Base-by-base conservation (phyloP, 2,888 invertebrate species). In the Chaitophorus viminalis region DNA sequence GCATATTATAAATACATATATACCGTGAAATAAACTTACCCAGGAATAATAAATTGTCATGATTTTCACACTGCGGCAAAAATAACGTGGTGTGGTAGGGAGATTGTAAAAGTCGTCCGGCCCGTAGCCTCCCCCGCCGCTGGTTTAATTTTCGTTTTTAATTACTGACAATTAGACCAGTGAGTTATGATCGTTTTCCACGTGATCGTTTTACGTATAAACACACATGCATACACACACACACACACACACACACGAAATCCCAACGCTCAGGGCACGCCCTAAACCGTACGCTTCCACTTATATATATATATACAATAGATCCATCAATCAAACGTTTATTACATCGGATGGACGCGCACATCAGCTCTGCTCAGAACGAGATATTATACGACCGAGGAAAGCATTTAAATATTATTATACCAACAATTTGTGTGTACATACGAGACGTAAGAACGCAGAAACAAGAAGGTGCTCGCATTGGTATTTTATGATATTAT, bases 131-230 rank as follows among this genome's bases (percentile, higher is more conserved):
- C 11, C 29, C 39, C 6, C 8, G 25, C 33, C 2, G 36, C 6
- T 9, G n/a, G 25, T 39, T 68, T 29, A 6, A 31, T 82, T 60
- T 82, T 36, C 1, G n/a, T 74, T 36, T 76, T 77, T 78, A 72
- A 78, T 78, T 54, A 54, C 78, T 6, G 70, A 70, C 54, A 70
- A 78, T 85, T 78, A 86, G 33, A 17, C 68, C 68, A 68, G 68
- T 77, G 85, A 85, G 46, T 85, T 77, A 85, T 77, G 85, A 46
- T 25, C 68, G 85, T 84, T 76, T 75, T 84, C 31, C 84, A 31
- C 31, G 31, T 54, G 60, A 60, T 39, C 21, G 74, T n/a, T 68
- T 9, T 65, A 65, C 29, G 68, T 9, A 60, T 25, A 5, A 21
- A 25, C 18, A 3, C 60, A 3, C 25, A 60, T 25, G 21, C 60